phyloP scores from a whole-genome alignment of 2,113 vertebrate genomes.

The Andinoacara biseriatus region DNA sequence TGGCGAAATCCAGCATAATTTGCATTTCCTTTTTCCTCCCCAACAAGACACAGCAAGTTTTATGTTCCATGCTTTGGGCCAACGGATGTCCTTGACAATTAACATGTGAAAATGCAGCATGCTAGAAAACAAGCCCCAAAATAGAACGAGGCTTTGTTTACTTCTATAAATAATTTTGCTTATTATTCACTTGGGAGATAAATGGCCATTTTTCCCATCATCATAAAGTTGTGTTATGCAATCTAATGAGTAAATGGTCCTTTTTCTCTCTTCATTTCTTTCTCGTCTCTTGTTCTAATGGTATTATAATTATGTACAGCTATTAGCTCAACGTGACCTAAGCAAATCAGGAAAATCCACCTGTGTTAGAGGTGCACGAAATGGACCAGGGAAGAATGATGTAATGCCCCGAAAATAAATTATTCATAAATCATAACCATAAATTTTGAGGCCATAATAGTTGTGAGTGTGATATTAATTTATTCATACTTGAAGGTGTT shows the following conservation, averaged over 20 bases:
- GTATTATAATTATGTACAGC: slow-evolving; percentile 45
- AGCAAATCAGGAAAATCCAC: slow-evolving; percentile 32
- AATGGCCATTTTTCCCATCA: slow-evolving; percentile 49
- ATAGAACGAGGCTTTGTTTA: slow-evolving; percentile 58
- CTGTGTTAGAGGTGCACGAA: background rate
- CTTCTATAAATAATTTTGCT: slow-evolving; percentile 57
- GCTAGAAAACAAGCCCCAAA: slow-evolving; percentile 37
- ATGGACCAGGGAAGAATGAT: background rate
- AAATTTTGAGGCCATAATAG: background rate
- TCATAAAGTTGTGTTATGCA: slow-evolving; percentile 55
- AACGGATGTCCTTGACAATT: slow-evolving; percentile 38
- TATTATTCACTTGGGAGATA: slow-evolving; percentile 40
- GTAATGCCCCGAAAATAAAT: background rate
- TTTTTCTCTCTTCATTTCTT: slow-evolving; percentile 36
- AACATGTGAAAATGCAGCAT: slow-evolving; percentile 40
- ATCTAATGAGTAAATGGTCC: slow-evolving; percentile 51
- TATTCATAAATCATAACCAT: background rate
- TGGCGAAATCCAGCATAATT: background rate
- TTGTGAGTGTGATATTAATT: background rate
- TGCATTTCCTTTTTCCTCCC: background rate
- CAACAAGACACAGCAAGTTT: slow-evolving; percentile 21
- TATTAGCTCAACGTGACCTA: slow-evolving; percentile 24
- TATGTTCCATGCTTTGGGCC: slow-evolving; percentile 21
- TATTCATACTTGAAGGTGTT: background rate
- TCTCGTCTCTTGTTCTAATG: slow-evolving; percentile 27